Base-by-base conservation (phyloP, 2,113 vertebrate genomes). In the Felis chaus region DNA sequence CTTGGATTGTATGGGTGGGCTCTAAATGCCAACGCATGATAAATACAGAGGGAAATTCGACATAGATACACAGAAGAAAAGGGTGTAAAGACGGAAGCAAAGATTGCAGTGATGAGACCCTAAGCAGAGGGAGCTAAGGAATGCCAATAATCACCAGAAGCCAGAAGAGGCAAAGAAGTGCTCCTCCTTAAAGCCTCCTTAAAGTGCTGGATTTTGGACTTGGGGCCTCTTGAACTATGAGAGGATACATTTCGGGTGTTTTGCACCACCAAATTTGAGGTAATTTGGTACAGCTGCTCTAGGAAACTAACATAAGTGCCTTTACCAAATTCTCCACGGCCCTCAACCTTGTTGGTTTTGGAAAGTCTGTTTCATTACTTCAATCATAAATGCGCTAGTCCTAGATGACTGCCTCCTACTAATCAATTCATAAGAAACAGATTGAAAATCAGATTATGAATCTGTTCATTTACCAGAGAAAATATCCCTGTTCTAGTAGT, bases 401-500 rank as follows among this genome's bases (percentile, higher is more conserved):
- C 36, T 89, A 45, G 6, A 73, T 87, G 15, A 65, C 7, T 53
- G 39, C 1, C 12, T 66, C 29, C 48, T 18, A 57, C 55, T 83
- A 93, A 78, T 36, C 31, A 68, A 89, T 66, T 73, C 57, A 83
- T 13, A 74, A 83, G 68, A 76, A 96, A 68, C 14, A 19, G 15
- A 66, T 31, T 89, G 61, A 89, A 83, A 76, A 55, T 3, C 78
- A 93, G 31, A 68, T 61, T 93, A 68, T 25, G 19, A 76, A 82
- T 96, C 68, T 82, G 25, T 96, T 74, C 69, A 48, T 81, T 87
- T 74, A 88, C 84, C 61, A 89, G 53, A 57, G 48, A 68, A 93
- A 93, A 57, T 45, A 93, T 83, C 25, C 15, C 5, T 31, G 16
- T 53, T 83, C 73, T 76, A 88, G 41, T 93, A 74, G 36, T 31